Evolutionary conservation across 53 echinoderm and acorn worm genomes (phyloP).

Genomic region (Holothuria scabra): DNA sequence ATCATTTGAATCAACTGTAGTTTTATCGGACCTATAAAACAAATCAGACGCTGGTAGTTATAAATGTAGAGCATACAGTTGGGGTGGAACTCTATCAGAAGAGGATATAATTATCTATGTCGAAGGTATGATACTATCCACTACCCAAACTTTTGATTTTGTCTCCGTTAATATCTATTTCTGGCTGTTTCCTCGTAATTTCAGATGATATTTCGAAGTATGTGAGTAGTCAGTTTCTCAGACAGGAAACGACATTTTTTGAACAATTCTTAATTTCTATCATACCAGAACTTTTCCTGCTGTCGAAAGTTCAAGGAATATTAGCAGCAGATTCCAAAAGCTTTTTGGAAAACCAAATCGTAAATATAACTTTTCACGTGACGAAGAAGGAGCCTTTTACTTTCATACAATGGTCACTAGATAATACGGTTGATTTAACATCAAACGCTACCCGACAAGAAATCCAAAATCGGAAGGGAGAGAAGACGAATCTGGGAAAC

Average conservation of each 20-base stretch:
- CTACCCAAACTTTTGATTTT: too few species aligned
- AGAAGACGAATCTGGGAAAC: neutral
- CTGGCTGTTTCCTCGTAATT: too few species aligned
- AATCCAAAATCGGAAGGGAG: neutral
- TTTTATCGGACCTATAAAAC: neutral
- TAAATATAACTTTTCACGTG: neutral
- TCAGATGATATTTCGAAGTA: too few species aligned
- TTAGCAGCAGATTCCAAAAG: neutral
- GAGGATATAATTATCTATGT: neutral
- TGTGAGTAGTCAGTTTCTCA: too few species aligned
- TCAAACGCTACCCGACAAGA: conserved; percentile 24
- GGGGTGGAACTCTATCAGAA: neutral
- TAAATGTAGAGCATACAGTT: neutral
- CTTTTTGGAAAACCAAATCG: neutral
- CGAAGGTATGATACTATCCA: conserved; percentile 18
- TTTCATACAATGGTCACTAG: neutral
- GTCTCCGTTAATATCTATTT: too few species aligned
- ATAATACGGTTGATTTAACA: neutral
- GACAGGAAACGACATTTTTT: too few species aligned
- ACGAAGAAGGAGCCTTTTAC: neutral
- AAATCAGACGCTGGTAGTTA: neutral
- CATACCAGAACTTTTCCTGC: neutral
- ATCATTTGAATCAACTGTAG: neutral
- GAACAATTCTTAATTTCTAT: neutral
- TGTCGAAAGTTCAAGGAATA: neutral